Base-by-base conservation (phyloP, 2,797 vertebrate genomes). In the Dermochelys coriacea region DNA sequence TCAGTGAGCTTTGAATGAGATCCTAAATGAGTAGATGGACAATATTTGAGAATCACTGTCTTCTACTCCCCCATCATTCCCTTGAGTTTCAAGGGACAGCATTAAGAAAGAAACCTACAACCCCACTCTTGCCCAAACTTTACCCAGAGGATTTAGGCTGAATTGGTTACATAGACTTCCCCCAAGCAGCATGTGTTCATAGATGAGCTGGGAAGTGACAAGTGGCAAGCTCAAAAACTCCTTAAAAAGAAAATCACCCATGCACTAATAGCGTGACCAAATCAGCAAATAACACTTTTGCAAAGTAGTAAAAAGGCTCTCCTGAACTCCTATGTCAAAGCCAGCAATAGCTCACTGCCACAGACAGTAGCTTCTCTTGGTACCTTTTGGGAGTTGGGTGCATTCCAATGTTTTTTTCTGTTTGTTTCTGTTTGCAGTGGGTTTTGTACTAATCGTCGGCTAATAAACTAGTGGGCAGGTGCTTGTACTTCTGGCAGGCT, bases 1-100 rank as follows among this genome's bases (percentile, higher is more conserved):
- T 47, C 87, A 88, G 16, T 88, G 93, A 96, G 84, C 82, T 77
- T 86, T 50, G 85, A 79, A 95, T 95, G 95, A 94, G 52, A 85
- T 90, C 47, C 81, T 84, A 84, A 94, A 94, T 90, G 61, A 77
- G 90, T 90, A 21, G 23, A 85, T 89, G 64, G 84, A 75, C 86
- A 87, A n/a, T 88, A 95, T 57, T 88, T 93, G 90, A 92, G 88
- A 82, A 91, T 3, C 34, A 84, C 41, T 86, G 89, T 89, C 95
- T 90, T 95, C 94, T 95, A 88, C 71, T 49, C 88, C 88, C 92
- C 92, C 94, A 84, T 89, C 87, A 85, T 87, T 95, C 93, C 41
- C 90, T 86, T 89, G 88, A 92, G 84, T 93, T 96, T 97, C 94
- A 84, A 93, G 68, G 84, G 87, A 89, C 90, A 93, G 91, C 86